Evolutionary conservation across 2,888 invertebrate species (phyloP).

Genomic region (Ypsolopha sequella): DNA sequence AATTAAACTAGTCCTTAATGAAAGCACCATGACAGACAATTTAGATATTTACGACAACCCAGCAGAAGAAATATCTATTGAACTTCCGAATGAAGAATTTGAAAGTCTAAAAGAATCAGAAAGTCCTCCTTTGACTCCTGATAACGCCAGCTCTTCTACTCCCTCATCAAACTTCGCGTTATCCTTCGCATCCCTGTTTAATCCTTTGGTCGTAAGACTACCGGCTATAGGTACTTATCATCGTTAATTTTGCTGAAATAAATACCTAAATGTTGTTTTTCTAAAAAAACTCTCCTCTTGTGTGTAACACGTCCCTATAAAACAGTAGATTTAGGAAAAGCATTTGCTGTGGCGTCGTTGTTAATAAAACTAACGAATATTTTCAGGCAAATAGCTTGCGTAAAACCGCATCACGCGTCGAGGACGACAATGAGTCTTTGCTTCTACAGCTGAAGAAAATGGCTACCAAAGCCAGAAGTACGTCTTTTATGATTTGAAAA

Average conservation of each 20-base stretch:
- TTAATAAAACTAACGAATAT: slow-evolving; percentile 42
- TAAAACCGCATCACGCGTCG: slow-evolving; percentile 91
- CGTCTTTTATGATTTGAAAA: slow-evolving; percentile 59
- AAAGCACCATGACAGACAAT: slow-evolving; percentile 22
- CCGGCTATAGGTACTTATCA: slow-evolving; percentile 59
- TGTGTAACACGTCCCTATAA: slow-evolving; percentile 15
- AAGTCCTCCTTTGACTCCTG: slow-evolving; percentile 58
- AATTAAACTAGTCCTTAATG: slow-evolving; percentile 17
- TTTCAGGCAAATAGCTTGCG: slow-evolving; percentile 88
- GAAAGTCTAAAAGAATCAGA: slow-evolving; percentile 39
- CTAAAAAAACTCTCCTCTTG: slow-evolving; percentile 25
- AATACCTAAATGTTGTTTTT: slow-evolving; percentile 21
- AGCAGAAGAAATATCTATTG: background rate
- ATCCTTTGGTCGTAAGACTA: slow-evolving; percentile 59
- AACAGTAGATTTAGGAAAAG: background rate
- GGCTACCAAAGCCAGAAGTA: slow-evolving; percentile 89
- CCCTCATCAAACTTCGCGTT: slow-evolving; percentile 35
- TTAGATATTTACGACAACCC: slow-evolving; percentile 12
- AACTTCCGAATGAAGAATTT: background rate
- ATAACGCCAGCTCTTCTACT: slow-evolving; percentile 26
- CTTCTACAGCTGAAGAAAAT: slow-evolving; percentile 96
- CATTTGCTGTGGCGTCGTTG: background rate
- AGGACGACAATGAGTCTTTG: slow-evolving; percentile 97
- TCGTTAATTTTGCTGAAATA: slow-evolving; percentile 12
- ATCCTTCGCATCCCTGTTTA: slow-evolving; percentile 56